These are phyloP conservation scores for Greenwoodochromis staneri DNA, from an alignment of 2,113 vertebrate species.

Conservation along the genomic window DNA sequence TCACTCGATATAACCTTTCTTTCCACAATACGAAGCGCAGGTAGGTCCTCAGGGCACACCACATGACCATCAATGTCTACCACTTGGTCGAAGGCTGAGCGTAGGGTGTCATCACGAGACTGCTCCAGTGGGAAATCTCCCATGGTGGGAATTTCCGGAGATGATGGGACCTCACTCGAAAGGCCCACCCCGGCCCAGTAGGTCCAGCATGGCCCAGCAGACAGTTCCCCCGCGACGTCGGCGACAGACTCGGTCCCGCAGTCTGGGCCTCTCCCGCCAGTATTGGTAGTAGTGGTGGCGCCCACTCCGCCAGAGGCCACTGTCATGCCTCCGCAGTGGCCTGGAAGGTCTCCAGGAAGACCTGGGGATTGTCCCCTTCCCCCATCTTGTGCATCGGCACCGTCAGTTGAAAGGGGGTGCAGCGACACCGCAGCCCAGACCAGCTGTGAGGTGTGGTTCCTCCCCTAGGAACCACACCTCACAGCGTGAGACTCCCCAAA, in stretches of 20 bases:
- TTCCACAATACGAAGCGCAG: neutral
- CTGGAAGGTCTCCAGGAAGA: neutral
- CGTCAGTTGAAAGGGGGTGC: neutral
- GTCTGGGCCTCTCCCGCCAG: neutral
- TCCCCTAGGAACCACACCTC: neutral
- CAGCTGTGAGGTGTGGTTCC: neutral
- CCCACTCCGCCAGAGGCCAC: neutral
- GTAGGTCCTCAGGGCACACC: neutral
- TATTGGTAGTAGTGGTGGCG: neutral
- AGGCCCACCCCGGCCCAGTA: neutral
- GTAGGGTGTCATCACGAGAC: neutral
- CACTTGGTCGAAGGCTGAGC: neutral
- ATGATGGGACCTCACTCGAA: neutral
- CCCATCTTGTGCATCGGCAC: neutral
- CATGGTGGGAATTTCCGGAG: fast-evolving
- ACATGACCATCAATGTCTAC: neutral
- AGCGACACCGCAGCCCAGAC: fast-evolving
- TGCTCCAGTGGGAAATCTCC: neutral
- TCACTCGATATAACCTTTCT: neutral
- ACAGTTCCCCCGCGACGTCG: fast-evolving
- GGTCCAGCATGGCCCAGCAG: neutral
- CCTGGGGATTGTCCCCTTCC: neutral
- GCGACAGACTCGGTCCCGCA: fast-evolving
- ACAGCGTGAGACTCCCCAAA: neutral
- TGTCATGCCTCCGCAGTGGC: fast-evolving